Base-by-base conservation (phyloP, 2,888 invertebrate species). In the Hipparchia semele region DNA sequence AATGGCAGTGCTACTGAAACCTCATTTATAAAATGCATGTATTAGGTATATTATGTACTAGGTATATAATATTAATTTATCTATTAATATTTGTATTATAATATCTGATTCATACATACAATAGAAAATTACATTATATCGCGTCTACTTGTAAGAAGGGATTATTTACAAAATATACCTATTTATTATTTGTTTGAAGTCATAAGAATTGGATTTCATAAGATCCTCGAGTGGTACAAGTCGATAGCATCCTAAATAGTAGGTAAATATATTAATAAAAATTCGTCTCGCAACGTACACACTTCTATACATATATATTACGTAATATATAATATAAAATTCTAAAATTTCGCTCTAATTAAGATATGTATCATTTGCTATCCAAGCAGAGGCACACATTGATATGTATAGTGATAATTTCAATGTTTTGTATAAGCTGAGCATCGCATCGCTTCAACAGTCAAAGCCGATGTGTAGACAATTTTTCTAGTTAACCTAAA, bases 151-250 rank as follows among this genome's bases (percentile, higher is more conserved):
- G 82, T 87, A 86, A 86, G 87, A 88, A 91, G 87, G 85, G 83
- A 83, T 82, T 90, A 90, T 90, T 88, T 92, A 92, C 90, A 93
- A 91, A 89, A 91, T 90, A 90, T 87, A 79, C 23, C 61, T 79
- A 39, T 60, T 60, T 49, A 89, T 87, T 84, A 89, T 91, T 86
- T 90, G 88, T 88, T 87, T 85, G 84, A 89, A 92, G 92, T 94
- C 94, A 92, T 94, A 94, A 94, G 92, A 94, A 88, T 91, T 89
- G 84, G 87, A 90, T 88, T 91, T 94, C 93, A 94, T 93, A 93
- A 94, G 93, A 92, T 88, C 82, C 81, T 88, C 86, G 85, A 90
- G 90, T 92, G 90, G 91, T 92, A 88, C 90, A 84, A 89, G 85
- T 88, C 82, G 82, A 87, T 91, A 92, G 90, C 89, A 80, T 88